phyloP scores from a whole-genome alignment of 92 coral and sea anemone species.

The Epizoanthus rinbou region DNA sequence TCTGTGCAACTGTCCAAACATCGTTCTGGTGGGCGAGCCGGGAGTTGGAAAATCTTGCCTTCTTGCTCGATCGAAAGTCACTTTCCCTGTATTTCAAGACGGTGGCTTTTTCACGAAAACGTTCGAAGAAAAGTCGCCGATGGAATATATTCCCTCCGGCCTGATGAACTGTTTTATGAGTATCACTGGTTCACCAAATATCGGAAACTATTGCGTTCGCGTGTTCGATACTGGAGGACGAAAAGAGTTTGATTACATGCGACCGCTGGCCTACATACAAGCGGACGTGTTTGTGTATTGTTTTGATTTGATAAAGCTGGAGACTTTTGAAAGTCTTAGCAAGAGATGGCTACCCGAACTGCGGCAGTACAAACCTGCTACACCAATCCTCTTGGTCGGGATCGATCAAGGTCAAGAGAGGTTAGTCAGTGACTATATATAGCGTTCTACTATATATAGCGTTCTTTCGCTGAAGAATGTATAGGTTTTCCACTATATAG shows the following conservation, averaged over 20 bases:
- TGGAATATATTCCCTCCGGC: constrained; percentile 48
- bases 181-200: constrained; percentile 25
- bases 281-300: constrained; percentile 76
- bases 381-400: constrained; percentile 65
- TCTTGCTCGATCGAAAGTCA: constrained; percentile 62
- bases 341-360: constrained; percentile 72
- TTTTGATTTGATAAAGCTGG: constrained; percentile 60
- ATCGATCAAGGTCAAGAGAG: constrained; percentile 53
- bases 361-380: constrained; percentile 44
- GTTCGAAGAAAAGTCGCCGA: constrained; percentile 43
- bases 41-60: constrained; percentile 76
- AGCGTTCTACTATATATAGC: too few species aligned
- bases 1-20: constrained; percentile 44
- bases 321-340: constrained; percentile 50
- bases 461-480: too few species aligned
- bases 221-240: constrained; percentile 79
- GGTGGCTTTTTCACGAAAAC: constrained; percentile 56
- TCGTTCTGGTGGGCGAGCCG: constrained; percentile 78
- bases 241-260: constrained; percentile 44
- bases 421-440: not conserved
- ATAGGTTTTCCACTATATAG: too few species aligned
- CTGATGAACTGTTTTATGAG: constrained; percentile 53
- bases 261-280: constrained; percentile 71
- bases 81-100: constrained; percentile 57
- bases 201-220: constrained; percentile 58